Percentiles rank a stretch among this genome's conserved stretches.
Conservation (phyloP, 2,888 invertebrate species). For the Gonocerus acuteangulatus region DNA sequence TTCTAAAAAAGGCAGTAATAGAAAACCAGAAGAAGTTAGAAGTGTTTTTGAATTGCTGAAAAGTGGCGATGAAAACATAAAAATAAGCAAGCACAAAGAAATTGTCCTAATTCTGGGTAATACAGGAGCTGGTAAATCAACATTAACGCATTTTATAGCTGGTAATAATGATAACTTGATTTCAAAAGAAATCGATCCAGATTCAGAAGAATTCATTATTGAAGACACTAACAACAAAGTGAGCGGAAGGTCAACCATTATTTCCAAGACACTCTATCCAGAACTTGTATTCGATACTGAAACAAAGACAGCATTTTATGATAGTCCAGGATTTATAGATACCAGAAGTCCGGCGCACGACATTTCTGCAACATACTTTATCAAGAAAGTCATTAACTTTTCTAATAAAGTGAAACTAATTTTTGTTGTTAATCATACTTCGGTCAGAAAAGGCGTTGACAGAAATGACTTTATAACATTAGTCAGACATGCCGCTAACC, state of each 20-base stretch:
- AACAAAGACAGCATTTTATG: neutral
- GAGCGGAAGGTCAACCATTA: neutral
- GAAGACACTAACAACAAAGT: neutral
- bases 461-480: slow-evolving; percentile 2
- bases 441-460: slow-evolving; percentile 2
- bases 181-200: neutral
- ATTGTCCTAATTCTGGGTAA: neutral
- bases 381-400: slow-evolving; percentile 3
- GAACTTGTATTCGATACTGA: neutral
- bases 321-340: slow-evolving; percentile 13
- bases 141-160: neutral
- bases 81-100: neutral
- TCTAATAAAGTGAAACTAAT: slow-evolving; percentile 1
- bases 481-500: neutral
- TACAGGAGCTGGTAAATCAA: slow-evolving; percentile 8
- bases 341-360: slow-evolving; percentile 15
- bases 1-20: too few relatives aligned
- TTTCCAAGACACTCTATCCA: slow-evolving; percentile 10
- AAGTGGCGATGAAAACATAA: slow-evolving; percentile 1
- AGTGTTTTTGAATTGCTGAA: neutral
- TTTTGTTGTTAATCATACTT: slow-evolving; percentile 4
- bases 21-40: neutral
- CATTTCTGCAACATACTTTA: slow-evolving; percentile 11
- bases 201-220: neutral
- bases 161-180: neutral